Evolutionary conservation across 1,140 invertebrate genomes (phyloP).

Genomic region (Plectrocnemia conspersa): DNA sequence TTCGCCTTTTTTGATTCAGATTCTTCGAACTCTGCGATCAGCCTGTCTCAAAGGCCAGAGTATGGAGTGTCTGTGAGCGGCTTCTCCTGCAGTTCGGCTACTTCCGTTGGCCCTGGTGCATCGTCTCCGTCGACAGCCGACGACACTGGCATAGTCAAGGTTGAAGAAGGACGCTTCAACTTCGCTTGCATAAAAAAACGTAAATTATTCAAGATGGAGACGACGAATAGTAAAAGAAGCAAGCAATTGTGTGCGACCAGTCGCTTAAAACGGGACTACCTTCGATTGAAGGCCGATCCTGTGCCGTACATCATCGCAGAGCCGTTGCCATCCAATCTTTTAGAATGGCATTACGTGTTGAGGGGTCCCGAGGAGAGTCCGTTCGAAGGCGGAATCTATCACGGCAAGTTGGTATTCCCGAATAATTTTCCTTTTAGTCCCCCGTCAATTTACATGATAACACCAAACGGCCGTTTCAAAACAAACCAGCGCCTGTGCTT

Average conservation of each 20-base stretch:
- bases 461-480: slow-evolving; percentile 91
- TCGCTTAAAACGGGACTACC: slow-evolving; percentile 91
- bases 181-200: no score
- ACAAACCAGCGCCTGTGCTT: slow-evolving; percentile 90
- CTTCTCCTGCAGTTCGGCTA: no score
- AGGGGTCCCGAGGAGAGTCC: slow-evolving; percentile 86
- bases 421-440: slow-evolving; percentile 97
- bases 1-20: no score
- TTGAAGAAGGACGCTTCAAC: no score
- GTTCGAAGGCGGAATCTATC: slow-evolving; percentile 94
- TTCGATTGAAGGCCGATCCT: slow-evolving; percentile 90
- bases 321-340: slow-evolving; percentile 89
- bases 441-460: slow-evolving; percentile 97
- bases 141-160: no score
- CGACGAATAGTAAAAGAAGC: slow-evolving; percentile 38
- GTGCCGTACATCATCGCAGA: slow-evolving; percentile 91
- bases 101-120: no score
- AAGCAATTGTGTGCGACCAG: slow-evolving; percentile 66
- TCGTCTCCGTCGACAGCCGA: no score
- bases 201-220: slow-evolving; percentile 9
- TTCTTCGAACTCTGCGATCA: no score
- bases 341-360: slow-evolving; percentile 97
- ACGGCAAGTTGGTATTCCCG: slow-evolving; percentile 96
- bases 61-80: no score
- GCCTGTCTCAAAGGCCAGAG: no score